Evolutionary conservation across 2,888 invertebrate genomes (phyloP).

Genomic region (Ormyrus thymus): DNA sequence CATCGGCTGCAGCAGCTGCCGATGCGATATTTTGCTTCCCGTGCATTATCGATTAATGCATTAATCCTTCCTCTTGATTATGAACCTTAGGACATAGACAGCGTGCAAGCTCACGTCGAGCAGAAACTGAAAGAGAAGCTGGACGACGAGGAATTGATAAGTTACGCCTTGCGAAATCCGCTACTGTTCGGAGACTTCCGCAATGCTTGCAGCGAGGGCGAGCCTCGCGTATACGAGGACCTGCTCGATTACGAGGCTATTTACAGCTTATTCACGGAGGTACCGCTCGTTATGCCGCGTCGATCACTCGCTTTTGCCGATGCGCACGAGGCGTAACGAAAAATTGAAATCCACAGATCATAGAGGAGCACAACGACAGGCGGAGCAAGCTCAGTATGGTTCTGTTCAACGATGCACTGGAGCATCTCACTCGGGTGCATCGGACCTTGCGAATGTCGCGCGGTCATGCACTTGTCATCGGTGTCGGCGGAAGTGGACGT

Average conservation of each 20-base stretch:
- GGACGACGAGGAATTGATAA: conserved; percentile 75
- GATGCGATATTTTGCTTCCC: too few species aligned
- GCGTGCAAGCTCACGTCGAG: conserved; percentile 80
- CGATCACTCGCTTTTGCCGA: not conserved
- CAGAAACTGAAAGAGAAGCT: conserved; percentile 79
- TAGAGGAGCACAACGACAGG: conserved; percentile 90
- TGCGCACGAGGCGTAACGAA: not conserved
- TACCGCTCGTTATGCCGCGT: conserved; percentile 64
- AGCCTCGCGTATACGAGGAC: conserved; percentile 90
- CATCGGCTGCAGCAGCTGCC: too few species aligned
- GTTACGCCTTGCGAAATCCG: conserved; percentile 88
- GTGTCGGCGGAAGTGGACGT: conserved; percentile 94
- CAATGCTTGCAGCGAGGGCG: conserved; percentile 88
- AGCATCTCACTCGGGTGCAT: conserved; percentile 92
- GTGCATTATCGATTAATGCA: too few species aligned
- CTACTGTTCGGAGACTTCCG: conserved; percentile 92
- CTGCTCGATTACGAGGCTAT: conserved; percentile 92
- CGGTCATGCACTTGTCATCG: conserved; percentile 90
- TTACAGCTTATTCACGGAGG: conserved; percentile 91
- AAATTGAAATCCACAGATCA: conserved; percentile 78
- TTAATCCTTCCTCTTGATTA: conserved; percentile 22
- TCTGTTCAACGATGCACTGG: conserved; percentile 92
- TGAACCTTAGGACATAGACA: conserved; percentile 78
- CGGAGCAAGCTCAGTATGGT: conserved; percentile 84
- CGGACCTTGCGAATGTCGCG: conserved; percentile 88